Conservation (phyloP, 2,797 vertebrate genomes). For the Galagoides demidoff region DNA sequence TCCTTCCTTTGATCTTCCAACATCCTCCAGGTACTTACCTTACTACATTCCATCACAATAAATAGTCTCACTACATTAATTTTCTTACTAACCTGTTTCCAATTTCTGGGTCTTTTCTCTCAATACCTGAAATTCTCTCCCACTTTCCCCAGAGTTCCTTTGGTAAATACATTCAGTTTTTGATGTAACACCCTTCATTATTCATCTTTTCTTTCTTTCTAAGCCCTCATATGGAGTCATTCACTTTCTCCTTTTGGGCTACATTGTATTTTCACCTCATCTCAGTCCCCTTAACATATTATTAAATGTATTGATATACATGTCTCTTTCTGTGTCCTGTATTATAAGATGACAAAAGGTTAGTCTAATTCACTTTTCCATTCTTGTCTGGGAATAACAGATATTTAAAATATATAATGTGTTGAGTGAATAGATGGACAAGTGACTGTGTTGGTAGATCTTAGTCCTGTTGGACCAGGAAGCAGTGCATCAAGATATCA, state of each 20-base stretch:
- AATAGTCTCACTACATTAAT: not conserved
- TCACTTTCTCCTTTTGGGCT: not conserved
- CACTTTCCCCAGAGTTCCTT: not conserved
- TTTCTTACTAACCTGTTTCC: not conserved
- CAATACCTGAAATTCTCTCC: not conserved
- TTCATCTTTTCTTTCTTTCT: not conserved
- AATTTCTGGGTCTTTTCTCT: not conserved
- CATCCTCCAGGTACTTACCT: not conserved
- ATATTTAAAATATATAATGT: not conserved
- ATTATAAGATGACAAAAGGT: not conserved
- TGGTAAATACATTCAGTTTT: not conserved
- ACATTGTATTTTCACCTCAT: not conserved
- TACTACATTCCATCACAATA: not conserved
- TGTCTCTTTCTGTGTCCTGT: not conserved
- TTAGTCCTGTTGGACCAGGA: not conserved
- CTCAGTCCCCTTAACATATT: not conserved
- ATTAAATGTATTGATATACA: not conserved
- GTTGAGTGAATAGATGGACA: not conserved
- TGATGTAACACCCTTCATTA: not conserved
- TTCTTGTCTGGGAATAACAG: not conserved
- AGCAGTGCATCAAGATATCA: not conserved
- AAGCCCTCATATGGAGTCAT: not conserved
- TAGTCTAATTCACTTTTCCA: not conserved
- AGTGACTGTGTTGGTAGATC: not conserved
- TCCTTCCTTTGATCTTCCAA: not conserved